Conservation (phyloP, 2,113 vertebrate species). For the Dendropsophus ebraccatus region DNA sequence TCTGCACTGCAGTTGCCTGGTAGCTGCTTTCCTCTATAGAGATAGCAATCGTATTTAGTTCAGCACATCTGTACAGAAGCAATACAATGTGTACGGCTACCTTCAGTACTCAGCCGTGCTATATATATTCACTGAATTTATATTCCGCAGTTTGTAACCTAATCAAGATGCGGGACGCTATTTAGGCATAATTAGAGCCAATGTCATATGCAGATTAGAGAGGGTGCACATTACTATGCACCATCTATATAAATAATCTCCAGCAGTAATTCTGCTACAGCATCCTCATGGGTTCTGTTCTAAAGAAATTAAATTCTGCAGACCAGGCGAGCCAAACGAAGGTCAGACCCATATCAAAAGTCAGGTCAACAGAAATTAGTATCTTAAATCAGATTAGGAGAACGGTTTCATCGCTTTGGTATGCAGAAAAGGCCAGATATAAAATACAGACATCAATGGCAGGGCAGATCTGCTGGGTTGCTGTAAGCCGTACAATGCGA, state of each 20-base stretch:
- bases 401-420: slow-evolving; percentile 10
- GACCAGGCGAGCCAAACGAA: slow-evolving; percentile 40
- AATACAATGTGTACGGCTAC: too few species aligned
- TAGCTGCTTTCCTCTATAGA: too few species aligned
- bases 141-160: neutral
- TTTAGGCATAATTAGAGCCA: neutral
- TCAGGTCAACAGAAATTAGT: slow-evolving; percentile 32
- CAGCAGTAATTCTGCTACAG: neutral
- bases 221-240: neutral
- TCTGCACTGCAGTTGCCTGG: too few species aligned
- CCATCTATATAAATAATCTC: neutral
- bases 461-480: neutral
- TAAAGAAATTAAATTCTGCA: slow-evolving; percentile 23
- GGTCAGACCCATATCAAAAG: slow-evolving; percentile 30
- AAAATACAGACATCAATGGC: neutral
- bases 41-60: too few species aligned
- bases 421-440: slow-evolving; percentile 9
- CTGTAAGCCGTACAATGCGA: neutral
- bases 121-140: neutral
- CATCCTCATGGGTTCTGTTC: neutral
- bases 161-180: neutral
- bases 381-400: slow-evolving; percentile 42
- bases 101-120: too few species aligned
- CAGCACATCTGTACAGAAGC: too few species aligned
- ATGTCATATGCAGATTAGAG: neutral